Evolutionary conservation across 2,113 vertebrate genomes (phyloP).

Genomic region (Neolamprologus devosi): DNA sequence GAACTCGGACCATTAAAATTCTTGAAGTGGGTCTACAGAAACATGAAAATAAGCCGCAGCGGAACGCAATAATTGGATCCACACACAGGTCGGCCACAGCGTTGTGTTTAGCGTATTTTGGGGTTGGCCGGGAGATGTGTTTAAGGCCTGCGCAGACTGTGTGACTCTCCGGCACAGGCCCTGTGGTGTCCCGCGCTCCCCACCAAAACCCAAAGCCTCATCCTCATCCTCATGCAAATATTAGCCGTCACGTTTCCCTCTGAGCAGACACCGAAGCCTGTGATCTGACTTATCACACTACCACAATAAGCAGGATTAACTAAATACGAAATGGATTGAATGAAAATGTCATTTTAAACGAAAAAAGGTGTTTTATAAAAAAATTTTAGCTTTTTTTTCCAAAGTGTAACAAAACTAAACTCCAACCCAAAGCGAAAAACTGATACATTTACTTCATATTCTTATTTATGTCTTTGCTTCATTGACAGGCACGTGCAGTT

Average conservation of each 20-base stretch:
- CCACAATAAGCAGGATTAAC: neutral
- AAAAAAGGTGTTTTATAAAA: neutral
- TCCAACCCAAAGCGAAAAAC: neutral
- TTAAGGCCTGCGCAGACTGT: neutral
- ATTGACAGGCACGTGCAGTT: neutral
- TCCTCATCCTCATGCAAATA: neutral
- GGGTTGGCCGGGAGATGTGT: neutral
- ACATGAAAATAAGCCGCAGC: neutral
- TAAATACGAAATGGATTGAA: too few species aligned
- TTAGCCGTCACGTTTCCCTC: neutral
- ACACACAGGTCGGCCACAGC: neutral
- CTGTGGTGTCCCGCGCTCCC: slow-evolving; percentile 29
- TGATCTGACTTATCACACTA: neutral
- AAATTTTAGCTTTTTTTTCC: neutral
- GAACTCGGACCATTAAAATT: neutral
- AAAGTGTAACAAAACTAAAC: neutral
- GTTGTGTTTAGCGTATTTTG: neutral
- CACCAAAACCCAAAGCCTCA: neutral
- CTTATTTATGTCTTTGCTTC: neutral
- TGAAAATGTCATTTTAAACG: neutral
- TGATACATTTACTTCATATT: neutral
- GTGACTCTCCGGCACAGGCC: neutral
- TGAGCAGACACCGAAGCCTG: neutral
- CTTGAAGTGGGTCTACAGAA: neutral
- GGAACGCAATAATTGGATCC: slow-evolving; percentile 18